Evolutionary conservation across 2,888 invertebrate genomes (phyloP).

Genomic region (Chorisops tibialis): DNA sequence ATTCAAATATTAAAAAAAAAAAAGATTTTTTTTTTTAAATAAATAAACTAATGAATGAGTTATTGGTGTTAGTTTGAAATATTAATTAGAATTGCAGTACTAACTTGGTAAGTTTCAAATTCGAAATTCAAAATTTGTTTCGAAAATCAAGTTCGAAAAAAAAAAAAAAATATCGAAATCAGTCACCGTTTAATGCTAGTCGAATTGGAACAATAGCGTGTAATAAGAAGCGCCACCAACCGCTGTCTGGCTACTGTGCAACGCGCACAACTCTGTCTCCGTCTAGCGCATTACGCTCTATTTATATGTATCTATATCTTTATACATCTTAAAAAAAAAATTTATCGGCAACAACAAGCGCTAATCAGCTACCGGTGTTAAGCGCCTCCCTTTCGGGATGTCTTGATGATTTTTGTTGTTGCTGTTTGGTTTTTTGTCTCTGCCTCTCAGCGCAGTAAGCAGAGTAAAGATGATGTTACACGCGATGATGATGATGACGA

Average conservation of each 20-base stretch:
- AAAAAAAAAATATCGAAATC: too few relatives aligned
- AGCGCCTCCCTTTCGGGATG: slow-evolving; percentile 45
- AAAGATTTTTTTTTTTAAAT: too few relatives aligned
- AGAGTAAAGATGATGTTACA: slow-evolving; percentile 26
- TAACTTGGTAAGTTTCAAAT: too few relatives aligned
- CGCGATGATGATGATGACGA: slow-evolving; percentile 31
- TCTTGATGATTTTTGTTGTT: slow-evolving; percentile 28
- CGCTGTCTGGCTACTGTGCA: slow-evolving; percentile 31
- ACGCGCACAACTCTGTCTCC: slow-evolving; percentile 34
- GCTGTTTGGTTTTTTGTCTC: slow-evolving; percentile 31
- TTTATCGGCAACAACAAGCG: slow-evolving; percentile 23
- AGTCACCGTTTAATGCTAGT: too few relatives aligned
- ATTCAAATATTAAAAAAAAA: too few relatives aligned
- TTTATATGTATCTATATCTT: neutral
- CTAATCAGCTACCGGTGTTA: slow-evolving; percentile 48
- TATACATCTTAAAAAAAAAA: too few relatives aligned
- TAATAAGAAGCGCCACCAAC: slow-evolving; percentile 29
- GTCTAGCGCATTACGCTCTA: neutral
- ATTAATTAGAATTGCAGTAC: too few relatives aligned
- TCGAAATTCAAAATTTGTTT: too few relatives aligned
- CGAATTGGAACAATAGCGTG: too few relatives aligned
- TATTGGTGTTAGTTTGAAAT: too few relatives aligned
- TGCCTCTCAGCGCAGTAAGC: slow-evolving; percentile 17
- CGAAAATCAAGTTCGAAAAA: too few relatives aligned
- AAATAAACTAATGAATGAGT: too few relatives aligned